Base-by-base conservation (phyloP, 2,888 invertebrate genomes). In the Entomobrya proxima region DNA sequence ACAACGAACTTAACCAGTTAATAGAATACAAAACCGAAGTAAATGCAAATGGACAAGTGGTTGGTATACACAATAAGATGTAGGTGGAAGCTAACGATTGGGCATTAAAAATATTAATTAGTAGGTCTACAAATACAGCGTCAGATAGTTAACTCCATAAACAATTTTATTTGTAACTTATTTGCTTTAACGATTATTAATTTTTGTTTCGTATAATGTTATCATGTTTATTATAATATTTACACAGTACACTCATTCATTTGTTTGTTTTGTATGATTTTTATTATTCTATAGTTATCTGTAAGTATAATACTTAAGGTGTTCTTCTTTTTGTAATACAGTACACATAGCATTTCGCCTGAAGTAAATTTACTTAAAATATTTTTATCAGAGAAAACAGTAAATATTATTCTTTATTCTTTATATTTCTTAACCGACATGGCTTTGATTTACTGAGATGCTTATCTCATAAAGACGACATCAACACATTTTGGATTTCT, bases 51-150 rank as follows among this genome's bases (percentile, higher is more conserved):
- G 32, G 47, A 78, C 50, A 76, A 83, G 83, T 75, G 37, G 24
- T 35, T 75, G 74, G 35, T 83, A 76, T 83, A 75, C 76, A 75
- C 52, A 83, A 83, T 83, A 67, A 76, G 76, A 83, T 76, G 21
- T 40, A 27, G 80, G 40, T 69, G 72, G 80, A 72, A 72, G 72
- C 72, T 80, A 80, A 37, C 37, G 32, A 52, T 74, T 82, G 27
- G 44, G 30, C 44, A 44, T 72, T 37, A 52, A 80, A 69, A 81
- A 32, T 47, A 67, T 61, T 79, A 67, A 32, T 30, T 47, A 37
- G 13, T 15, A 81, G n/a, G 21, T 61, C 18, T 75, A 50, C 52
- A 44, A 64, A 69, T 79, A 81, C 47, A 72, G 81, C 72, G 35
- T 47, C 40, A 24, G 82, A 50, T 58, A 61, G 47, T 37, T 30